Evolutionary conservation across 2,888 invertebrate species (phyloP).

Genomic region (Eutolmus rufibarbis): DNA sequence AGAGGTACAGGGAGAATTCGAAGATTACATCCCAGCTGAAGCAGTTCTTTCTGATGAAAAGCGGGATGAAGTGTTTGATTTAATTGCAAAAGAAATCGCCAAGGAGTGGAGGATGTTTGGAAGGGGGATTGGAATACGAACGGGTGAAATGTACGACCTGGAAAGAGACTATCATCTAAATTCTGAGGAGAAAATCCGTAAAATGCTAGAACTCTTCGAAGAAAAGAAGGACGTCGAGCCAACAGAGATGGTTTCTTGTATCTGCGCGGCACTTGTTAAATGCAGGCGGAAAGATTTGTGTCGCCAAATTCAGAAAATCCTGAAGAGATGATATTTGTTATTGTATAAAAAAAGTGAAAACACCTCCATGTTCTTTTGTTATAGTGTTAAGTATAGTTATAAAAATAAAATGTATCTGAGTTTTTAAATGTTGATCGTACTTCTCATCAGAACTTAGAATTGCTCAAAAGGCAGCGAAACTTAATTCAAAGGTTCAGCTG

Average conservation of each 20-base stretch:
- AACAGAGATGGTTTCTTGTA: conserved; percentile 48
- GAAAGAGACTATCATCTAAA: conserved; percentile 54
- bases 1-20: background rate
- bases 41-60: background rate
- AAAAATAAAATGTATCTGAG: too few relatives aligned
- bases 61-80: conserved; percentile 53
- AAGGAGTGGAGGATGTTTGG: conserved; percentile 58
- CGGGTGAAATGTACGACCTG: conserved; percentile 55
- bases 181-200: conserved; percentile 54
- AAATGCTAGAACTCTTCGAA: conserved; percentile 56
- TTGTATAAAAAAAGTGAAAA: background rate
- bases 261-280: conserved; percentile 54
- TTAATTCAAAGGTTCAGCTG: too few relatives aligned
- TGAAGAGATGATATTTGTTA: conserved; percentile 38
- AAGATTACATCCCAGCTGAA: background rate
- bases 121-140: conserved; percentile 53
- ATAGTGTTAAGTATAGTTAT: background rate
- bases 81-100: conserved; percentile 56
- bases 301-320: conserved; percentile 52
- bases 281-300: conserved; percentile 55
- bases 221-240: conserved; percentile 54
- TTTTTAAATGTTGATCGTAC: too few relatives aligned
- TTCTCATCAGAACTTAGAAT: too few relatives aligned
- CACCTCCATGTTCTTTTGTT: background rate
- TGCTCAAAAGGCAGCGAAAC: too few relatives aligned